A percentile compares a stretch with the other conserved stretches of the same genome.
Evolutionary conservation across 2,888 invertebrate genomes (phyloP).

Genomic region (Resseliella maxima): DNA sequence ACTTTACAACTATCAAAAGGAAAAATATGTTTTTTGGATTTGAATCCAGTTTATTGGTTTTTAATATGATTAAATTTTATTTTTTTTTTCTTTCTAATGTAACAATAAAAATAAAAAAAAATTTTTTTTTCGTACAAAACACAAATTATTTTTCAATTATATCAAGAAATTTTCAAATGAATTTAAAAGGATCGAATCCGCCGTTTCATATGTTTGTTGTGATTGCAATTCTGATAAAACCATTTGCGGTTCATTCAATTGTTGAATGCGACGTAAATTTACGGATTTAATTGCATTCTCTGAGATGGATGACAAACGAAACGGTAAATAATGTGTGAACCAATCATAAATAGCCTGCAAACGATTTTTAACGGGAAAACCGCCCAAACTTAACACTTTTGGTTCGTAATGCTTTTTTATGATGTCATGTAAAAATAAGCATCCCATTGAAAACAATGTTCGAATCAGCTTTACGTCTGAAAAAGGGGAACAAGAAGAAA

Average conservation of each 20-base stretch:
- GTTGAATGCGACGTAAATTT: background rate
- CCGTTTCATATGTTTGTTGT: background rate
- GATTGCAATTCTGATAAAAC: background rate
- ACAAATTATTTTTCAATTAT: background rate
- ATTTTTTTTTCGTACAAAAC: background rate
- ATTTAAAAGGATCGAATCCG: background rate
- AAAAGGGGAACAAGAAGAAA: background rate
- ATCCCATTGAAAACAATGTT: background rate
- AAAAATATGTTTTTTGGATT: background rate
- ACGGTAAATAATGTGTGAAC: background rate
- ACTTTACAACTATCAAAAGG: too few species aligned
- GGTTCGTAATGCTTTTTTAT: slow-evolving; percentile 6
- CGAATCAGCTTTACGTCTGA: background rate
- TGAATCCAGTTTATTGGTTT: background rate
- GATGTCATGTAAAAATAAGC: background rate
- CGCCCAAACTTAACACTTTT: background rate
- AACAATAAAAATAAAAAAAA: background rate
- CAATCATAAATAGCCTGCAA: slow-evolving; percentile 22
- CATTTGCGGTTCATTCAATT: slow-evolving; percentile 17
- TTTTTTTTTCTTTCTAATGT: background rate
- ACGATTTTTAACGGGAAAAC: slow-evolving; percentile 24
- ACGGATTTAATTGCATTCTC: slow-evolving; percentile 6
- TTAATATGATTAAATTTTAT: background rate
- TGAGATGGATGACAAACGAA: background rate
- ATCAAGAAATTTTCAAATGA: background rate